Evolutionary conservation across 2,797 vertebrate genomes (phyloP), one percentile per base, ranked within the genome.

Genomic region (Bovichtus variegatus): DNA sequence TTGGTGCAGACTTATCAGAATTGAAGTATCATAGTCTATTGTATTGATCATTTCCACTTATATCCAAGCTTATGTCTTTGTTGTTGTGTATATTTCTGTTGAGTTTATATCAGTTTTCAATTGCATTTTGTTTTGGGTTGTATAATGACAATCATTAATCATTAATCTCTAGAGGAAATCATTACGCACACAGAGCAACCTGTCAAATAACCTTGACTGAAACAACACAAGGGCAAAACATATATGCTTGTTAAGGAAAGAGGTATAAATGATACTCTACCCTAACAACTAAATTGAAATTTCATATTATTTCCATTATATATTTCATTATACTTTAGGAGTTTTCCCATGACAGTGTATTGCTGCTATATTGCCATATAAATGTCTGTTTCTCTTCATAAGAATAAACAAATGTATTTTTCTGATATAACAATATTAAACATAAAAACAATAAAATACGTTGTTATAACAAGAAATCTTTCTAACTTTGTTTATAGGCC

Each of bases 161-260:
- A 78, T 71, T 84, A 58, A 82, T 76, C 43, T 65, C 23, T 38
- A 23, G 12, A 57, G 40, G 44, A 25, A 29, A 21, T 86, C 68
- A 79, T 81, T 86, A 81, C 38, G 76, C 25, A 40, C 27, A 34
- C 34, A 66, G 31, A 64, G 29, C 2, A 8, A 55, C 16, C 31
- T 69, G 25, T 0, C 13, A 61, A 51, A 63, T 77, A 29, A 66
- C 90, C 84, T 87, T 83, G 74, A 66, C 44, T 62, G 46, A 25
- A 57, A 43, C 43, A 36, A 58, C n/a, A 72, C 46, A 84, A 76
- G 51, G 27, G 3, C 50, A 53, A 6, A 25, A 34, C 34, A 2
- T 62, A 49, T 29, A 3, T 66, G 18, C 3, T 31, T 47, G 12
- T 19, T 41, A 27, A 29, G 19, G 50, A 62, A 71, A n/a, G 27